These are phyloP conservation scores for Acanthosepion lycidas DNA, from an alignment of 2,888 invertebrate genomes.

Conservation along the genomic window DNA sequence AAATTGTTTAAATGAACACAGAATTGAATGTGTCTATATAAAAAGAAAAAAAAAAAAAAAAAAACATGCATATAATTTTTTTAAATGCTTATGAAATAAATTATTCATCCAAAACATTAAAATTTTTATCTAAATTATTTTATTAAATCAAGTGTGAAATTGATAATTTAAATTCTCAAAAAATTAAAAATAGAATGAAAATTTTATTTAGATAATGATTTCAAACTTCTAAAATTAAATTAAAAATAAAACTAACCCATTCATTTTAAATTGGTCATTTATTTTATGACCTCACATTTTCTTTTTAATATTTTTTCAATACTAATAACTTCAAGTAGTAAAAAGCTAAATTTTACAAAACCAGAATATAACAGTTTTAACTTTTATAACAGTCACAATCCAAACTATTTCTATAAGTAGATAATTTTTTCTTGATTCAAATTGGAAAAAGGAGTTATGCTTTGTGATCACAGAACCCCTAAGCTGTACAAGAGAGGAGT, in stretches of 20 bases:
- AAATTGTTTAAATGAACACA: not conserved
- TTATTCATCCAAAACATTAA: not conserved
- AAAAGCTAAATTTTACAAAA: not conserved
- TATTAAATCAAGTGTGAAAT: not conserved
- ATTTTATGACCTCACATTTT: not conserved
- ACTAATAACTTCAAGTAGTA: not conserved
- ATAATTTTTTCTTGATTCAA: too few relatives aligned
- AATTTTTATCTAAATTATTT: not conserved
- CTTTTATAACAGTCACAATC: not conserved
- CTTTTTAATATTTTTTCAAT: not conserved
- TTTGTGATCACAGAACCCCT: too few relatives aligned
- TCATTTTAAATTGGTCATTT: not conserved
- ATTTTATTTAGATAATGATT: not conserved
- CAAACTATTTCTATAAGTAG: too few relatives aligned
- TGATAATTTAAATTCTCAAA: not conserved
- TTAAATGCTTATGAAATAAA: not conserved
- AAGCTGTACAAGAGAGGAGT: too few relatives aligned
- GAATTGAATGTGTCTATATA: not conserved
- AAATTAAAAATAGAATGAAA: not conserved
- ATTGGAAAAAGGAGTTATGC: too few relatives aligned
- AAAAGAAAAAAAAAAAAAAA: not conserved
- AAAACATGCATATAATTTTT: not conserved
- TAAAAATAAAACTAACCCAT: not conserved
- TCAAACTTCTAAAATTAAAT: not conserved
- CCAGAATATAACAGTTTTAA: not conserved